Evolutionary conservation across 2,113 vertebrate genomes (phyloP).

Genomic region (Pristiophorus japonicus): DNA sequence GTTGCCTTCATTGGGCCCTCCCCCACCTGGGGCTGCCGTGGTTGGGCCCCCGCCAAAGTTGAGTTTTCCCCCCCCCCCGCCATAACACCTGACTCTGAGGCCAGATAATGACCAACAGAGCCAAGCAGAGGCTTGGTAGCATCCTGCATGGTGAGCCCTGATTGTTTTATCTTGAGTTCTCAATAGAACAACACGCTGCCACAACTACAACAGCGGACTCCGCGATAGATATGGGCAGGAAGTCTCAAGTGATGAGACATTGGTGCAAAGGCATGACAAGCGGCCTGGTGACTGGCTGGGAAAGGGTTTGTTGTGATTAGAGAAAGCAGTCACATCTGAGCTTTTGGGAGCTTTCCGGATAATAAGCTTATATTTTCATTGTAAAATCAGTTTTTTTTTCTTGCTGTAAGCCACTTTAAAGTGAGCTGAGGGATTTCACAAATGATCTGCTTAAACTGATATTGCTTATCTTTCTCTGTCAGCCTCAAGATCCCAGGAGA

Average conservation of each 20-base stretch:
- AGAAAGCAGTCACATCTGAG: neutral
- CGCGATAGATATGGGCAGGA: neutral
- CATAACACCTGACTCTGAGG: neutral
- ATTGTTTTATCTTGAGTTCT: neutral
- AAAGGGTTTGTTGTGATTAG: neutral
- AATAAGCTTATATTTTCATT: constrained; percentile 27
- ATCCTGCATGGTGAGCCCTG: neutral
- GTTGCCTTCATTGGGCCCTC: too few species aligned
- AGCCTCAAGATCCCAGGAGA: neutral
- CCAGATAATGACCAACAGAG: neutral
- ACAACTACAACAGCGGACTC: neutral
- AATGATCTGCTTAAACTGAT: constrained; percentile 23
- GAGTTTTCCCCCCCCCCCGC: neutral
- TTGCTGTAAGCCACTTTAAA: constrained; percentile 2
- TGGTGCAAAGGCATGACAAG: neutral
- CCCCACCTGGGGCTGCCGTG: too few species aligned
- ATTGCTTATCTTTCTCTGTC: constrained; percentile 25
- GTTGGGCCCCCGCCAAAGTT: neutral
- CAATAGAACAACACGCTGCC: neutral
- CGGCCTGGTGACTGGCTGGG: neutral
- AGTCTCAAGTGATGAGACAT: neutral
- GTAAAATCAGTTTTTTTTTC: neutral
- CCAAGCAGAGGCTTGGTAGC: neutral
- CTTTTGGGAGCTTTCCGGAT: neutral
- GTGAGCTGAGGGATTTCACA: constrained; percentile 2